Evolutionary conservation across 2,113 vertebrate genomes (phyloP).

Genomic region (Zonotrichia leucophrys): DNA sequence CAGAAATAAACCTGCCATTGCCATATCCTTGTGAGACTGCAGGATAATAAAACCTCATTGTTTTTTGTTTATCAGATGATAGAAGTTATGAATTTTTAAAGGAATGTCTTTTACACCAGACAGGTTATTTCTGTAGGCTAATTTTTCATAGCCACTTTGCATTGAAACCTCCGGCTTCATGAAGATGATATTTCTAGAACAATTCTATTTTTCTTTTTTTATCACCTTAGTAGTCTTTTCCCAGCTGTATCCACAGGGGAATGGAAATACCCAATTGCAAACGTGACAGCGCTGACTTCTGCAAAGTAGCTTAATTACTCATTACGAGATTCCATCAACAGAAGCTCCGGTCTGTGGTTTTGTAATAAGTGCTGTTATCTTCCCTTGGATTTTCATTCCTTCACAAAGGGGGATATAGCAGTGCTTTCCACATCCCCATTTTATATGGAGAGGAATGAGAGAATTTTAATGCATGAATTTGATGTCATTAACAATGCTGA

Average conservation of each 20-base stretch:
- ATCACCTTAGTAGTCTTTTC: constrained; percentile 70
- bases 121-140: constrained; percentile 35
- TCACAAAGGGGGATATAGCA: constrained; percentile 69
- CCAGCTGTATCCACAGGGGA: constrained; percentile 70
- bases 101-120: constrained; percentile 11
- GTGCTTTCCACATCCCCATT: constrained; percentile 76
- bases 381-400: constrained; percentile 82
- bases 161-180: constrained; percentile 1
- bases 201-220: constrained; percentile 62
- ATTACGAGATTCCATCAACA: constrained; percentile 80
- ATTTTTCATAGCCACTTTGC: constrained; percentile 46
- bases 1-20: not conserved
- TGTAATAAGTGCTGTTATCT: constrained; percentile 77
- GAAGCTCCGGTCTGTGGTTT: constrained; percentile 77
- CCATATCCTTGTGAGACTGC: not conserved
- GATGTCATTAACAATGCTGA: constrained; percentile 87
- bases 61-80: constrained; percentile 4
- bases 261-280: constrained; percentile 66
- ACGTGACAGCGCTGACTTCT: constrained; percentile 71
- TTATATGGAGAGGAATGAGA: constrained; percentile 64
- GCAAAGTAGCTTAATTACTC: constrained; percentile 81
- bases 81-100: constrained; percentile 4
- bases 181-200: constrained; percentile 59
- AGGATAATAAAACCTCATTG: not conserved
- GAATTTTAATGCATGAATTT: constrained; percentile 83